Evolutionary conservation across 1,140 invertebrate genomes (phyloP), one percentile per base, ranked within the genome.

Genomic region (Ips typographus): DNA sequence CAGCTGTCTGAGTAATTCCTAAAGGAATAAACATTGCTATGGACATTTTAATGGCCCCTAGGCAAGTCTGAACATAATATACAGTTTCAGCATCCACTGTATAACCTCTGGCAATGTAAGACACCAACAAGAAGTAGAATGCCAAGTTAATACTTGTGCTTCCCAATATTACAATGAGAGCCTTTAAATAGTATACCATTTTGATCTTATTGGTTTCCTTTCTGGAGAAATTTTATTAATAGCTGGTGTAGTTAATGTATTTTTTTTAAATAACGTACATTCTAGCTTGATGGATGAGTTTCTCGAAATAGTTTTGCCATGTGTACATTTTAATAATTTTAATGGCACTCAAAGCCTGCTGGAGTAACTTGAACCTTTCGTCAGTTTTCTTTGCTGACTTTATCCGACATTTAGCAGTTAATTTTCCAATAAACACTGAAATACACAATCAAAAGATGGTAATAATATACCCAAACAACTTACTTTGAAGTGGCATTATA

Each of bases 51-150:
- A 92, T 76, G 74, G 90, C 87, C 67, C 89, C 89, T 65, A 90
- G 92, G 73, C 90, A 91, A 0, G 88, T 87, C 1, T 90, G 89
- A 2, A 92, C 82, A 1, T 91, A 89, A 76, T 91, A 92, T 0
- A 91, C 88, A 77, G 87, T 90, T 66, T 93, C 87, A 0, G 94
- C 90, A 0, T 87, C 91, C 1, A 94, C 80, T 49, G 87, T 80
- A 70, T 86, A 84, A 0, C 85, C 86, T 22, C 87, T 80, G 0
- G 90, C 83, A 4, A 94, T 85, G 74, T 90, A 94, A 0, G 88
- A 85, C 8, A 94, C 79, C 39, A 96, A 87, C 1, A 89, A 60
- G 22, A 75, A 41, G 59, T 74, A 77, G 44, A 77, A 77, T 3
- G 69, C 72, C 1, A 76, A 8, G 77, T 92, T 91, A 0, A 92